A percentile compares a stretch with the other conserved stretches of the same genome.
These are phyloP conservation scores for Allolobophora icterica DNA, from an alignment of 2,888 invertebrate species.

Conservation along the genomic window DNA sequence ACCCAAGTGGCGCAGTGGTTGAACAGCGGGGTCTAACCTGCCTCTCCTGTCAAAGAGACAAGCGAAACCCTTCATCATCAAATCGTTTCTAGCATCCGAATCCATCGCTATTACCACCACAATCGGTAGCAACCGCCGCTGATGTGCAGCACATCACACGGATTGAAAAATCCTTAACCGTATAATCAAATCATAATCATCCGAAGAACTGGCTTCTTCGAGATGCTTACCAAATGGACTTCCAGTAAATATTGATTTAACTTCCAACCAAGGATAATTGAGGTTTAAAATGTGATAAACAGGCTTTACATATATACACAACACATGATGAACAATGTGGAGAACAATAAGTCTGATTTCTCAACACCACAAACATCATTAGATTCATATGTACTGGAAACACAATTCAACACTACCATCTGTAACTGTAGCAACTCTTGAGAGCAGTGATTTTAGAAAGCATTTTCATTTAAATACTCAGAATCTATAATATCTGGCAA, in stretches of 20 bases:
- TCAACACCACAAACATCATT: neutral
- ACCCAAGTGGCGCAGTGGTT: neutral
- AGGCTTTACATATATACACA: neutral
- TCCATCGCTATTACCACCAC: neutral
- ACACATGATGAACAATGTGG: neutral
- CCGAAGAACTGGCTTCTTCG: neutral
- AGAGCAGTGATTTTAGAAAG: neutral
- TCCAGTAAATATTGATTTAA: neutral
- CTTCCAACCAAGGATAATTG: neutral
- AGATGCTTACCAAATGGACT: neutral
- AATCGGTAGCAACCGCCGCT: neutral
- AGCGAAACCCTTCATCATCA: constrained; percentile 9
- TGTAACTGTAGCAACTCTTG: too few species aligned
- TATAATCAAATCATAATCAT: neutral
- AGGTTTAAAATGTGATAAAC: neutral
- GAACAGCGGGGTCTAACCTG: neutral
- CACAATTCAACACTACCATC: too few species aligned
- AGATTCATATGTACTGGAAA: too few species aligned
- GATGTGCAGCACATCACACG: neutral
- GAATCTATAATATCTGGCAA: neutral
- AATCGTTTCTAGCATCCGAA: neutral
- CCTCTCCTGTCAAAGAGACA: constrained; percentile 30
- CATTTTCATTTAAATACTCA: neutral
- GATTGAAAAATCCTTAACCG: neutral
- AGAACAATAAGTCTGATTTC: neutral